phyloP scores from a whole-genome alignment of 2,888 invertebrate genomes.

The Gymnocheta viridis region DNA sequence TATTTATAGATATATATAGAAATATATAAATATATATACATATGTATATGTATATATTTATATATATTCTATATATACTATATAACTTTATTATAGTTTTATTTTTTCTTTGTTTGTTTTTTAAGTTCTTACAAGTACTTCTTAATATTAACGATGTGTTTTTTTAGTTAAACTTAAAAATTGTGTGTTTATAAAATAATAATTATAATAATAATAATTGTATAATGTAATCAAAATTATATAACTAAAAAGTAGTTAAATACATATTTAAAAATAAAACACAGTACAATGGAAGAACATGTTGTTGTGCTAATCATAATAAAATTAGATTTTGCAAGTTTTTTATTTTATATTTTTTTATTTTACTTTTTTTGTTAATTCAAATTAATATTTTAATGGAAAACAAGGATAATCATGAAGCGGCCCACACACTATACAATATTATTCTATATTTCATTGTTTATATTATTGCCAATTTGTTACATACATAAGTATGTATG shows the following conservation, averaged over 20 bases:
- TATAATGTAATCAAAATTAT: constrained; percentile 48
- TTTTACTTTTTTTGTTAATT: constrained; percentile 6
- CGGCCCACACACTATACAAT: no score
- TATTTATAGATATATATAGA: not conserved
- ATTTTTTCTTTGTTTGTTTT: constrained; percentile 29
- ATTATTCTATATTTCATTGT: no score
- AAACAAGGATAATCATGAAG: not conserved
- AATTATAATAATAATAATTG: constrained; percentile 24
- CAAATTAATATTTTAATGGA: constrained; percentile 8
- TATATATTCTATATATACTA: constrained; percentile 15
- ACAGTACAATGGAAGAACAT: constrained; percentile 69
- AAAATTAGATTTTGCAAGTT: constrained; percentile 61
- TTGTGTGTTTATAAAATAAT: constrained; percentile 40
- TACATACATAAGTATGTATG: no score
- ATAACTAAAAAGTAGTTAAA: constrained; percentile 50
- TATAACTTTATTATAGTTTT: constrained; percentile 43
- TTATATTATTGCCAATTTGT: no score
- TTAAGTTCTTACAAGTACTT: constrained; percentile 25
- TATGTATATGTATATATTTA: not conserved
- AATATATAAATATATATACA: not conserved
- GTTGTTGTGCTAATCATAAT: constrained; percentile 65
- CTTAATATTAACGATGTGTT: constrained; percentile 32
- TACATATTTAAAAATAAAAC: constrained; percentile 61
- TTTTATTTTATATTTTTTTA: constrained; percentile 2
- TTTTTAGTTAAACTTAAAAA: constrained; percentile 41